phyloP scores from a whole-genome alignment of 2,113 vertebrate genomes.

The Ellobius talpinus region DNA sequence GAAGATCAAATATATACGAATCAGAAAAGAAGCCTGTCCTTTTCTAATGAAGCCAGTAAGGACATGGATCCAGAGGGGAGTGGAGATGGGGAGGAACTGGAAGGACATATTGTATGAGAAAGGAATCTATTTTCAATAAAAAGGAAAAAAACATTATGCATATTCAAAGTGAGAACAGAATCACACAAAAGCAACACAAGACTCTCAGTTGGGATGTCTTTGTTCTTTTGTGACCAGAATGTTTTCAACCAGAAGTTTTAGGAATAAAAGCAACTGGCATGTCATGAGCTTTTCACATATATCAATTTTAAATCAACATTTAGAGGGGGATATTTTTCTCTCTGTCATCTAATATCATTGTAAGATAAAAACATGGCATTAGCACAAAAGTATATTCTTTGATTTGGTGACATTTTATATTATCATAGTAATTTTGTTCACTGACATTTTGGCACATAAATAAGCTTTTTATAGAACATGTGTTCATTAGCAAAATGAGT shows the following conservation, averaged over 20 bases:
- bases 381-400: background rate
- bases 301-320: background rate
- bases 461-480: background rate
- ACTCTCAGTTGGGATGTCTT: background rate
- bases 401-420: conserved; percentile 34
- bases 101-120: background rate
- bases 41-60: background rate
- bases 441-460: background rate
- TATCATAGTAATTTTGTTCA: background rate
- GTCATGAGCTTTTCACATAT: background rate
- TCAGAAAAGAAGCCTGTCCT: background rate
- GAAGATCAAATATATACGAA: no score
- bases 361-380: background rate
- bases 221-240: background rate
- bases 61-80: background rate
- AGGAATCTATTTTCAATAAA: background rate
- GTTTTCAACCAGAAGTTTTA: background rate
- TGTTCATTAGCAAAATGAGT: background rate
- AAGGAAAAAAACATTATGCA: background rate
- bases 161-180: background rate
- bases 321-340: background rate
- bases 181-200: background rate
- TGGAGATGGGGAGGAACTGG: background rate
- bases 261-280: background rate
- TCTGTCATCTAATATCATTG: background rate